Evolutionary conservation across 2,888 invertebrate genomes (phyloP).

Genomic region (Monopis laevigella): DNA sequence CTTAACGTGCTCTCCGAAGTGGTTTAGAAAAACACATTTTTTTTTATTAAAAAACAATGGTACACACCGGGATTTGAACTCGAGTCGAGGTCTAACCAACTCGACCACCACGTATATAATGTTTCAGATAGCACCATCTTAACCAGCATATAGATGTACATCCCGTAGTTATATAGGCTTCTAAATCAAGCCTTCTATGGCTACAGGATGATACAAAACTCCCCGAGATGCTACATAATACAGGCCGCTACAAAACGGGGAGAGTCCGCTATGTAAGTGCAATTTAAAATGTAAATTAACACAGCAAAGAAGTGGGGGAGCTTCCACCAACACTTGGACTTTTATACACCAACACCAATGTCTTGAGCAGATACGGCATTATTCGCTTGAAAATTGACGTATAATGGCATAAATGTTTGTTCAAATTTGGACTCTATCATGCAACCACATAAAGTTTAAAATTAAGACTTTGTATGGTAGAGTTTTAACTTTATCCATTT

Average conservation of each 20-base stretch:
- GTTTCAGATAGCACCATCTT: too few species aligned
- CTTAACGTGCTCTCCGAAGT: too few species aligned
- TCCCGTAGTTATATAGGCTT: too few species aligned
- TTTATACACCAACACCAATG: constrained; percentile 10
- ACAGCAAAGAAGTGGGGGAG: constrained; percentile 49
- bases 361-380: constrained; percentile 2
- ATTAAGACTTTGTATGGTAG: neutral
- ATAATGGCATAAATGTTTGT: neutral
- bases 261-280: constrained; percentile 64
- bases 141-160: too few species aligned
- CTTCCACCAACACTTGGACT: constrained; percentile 10
- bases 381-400: neutral
- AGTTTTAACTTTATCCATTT: constrained; percentile 9
- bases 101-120: too few species aligned
- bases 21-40: too few species aligned
- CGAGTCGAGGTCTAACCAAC: too few species aligned
- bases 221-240: constrained; percentile 23
- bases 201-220: constrained; percentile 14
- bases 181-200: too few species aligned
- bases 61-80: too few species aligned
- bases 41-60: too few species aligned
- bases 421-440: neutral
- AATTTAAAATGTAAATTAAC: constrained; percentile 71
- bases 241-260: constrained; percentile 51
- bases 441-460: neutral